Evolutionary conservation across 1,140 invertebrate species (phyloP).

Genomic region (Drosophila tsacasi): DNA sequence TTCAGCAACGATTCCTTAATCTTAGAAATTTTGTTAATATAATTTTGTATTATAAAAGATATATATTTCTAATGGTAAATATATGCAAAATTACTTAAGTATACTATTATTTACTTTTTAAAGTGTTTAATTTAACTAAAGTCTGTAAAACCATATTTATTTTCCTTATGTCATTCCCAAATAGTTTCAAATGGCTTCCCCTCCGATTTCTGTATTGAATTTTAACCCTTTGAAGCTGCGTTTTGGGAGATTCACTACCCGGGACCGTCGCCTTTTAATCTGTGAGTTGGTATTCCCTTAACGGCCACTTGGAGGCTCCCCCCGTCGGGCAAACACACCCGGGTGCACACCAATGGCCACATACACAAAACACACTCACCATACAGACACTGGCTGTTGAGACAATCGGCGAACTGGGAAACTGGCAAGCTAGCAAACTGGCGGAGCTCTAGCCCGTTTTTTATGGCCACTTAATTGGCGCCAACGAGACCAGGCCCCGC

Average conservation of each 20-base stretch:
- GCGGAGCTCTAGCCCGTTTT: constrained; percentile 50
- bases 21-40: neutral
- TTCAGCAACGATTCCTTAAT: neutral
- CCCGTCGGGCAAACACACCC: constrained; percentile 8
- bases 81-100: neutral
- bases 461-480: constrained; percentile 76
- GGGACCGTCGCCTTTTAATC: neutral
- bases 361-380: neutral
- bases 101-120: no score
- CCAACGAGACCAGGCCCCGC: constrained; percentile 59
- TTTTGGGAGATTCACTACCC: neutral
- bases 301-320: constrained; percentile 41
- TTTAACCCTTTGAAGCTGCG: neutral
- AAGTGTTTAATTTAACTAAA: no score
- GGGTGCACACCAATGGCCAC: neutral
- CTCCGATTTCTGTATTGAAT: neutral
- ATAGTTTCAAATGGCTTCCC: neutral
- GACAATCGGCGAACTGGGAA: constrained; percentile 57
- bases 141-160: no score
- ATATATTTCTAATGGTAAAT: neutral
- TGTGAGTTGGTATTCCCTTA: constrained; percentile 46
- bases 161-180: neutral
- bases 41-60: neutral
- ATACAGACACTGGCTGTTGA: constrained; percentile 23
- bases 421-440: constrained; percentile 36